Base-by-base conservation (phyloP, 92 coral and sea anemone species). In the Diadumene lineata region DNA sequence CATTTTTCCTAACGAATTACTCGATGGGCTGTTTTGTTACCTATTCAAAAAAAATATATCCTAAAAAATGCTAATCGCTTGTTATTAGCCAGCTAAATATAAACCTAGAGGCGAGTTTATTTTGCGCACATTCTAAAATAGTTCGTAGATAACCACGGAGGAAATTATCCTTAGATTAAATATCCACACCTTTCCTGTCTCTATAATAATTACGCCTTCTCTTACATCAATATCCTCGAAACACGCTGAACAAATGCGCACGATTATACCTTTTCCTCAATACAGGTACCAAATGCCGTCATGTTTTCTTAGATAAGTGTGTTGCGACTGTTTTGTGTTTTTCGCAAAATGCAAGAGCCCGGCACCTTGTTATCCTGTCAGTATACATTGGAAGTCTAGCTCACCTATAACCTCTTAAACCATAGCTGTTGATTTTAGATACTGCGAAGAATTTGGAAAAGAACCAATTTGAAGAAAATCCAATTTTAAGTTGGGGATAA, bases 391-490 rank as follows among this genome's bases (percentile, higher is more conserved):
- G 31, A 38, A 18, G 43, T 19, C 29, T 1, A 1, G 34, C 1
- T 62, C 68, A 62, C 68, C 68, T 62, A 13, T 62, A 6, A 62
- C 38, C 68, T 31, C n/a, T 43, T 15, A 53, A 62, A 62, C 7
- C 68, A 28, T 28, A 2, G 68, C 29, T 28, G 68, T 62, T 62
- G 38, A 21, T 62, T 62, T 62, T 31, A 57, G 33, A 33, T 21
- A 72, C 48, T 32, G 27, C 32, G 1, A 21, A 51, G 65, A 33
- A 72, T 72, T 72, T 72, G 77, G 77, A 56, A 17, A 31, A 25
- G 26, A 51, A 72, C 77, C 77, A 72, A 72, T 16, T 62, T 60
- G 2, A 27, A 2, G 32, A 21, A 2, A 53, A 53, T 32, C 2
- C 32, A 60, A 4, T 60, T 60, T 23, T 10, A 16, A 16, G 60